Evolutionary conservation across 1,140 invertebrate species (phyloP), one percentile per base, ranked within the genome.

Genomic region (Hyphantria cunea): DNA sequence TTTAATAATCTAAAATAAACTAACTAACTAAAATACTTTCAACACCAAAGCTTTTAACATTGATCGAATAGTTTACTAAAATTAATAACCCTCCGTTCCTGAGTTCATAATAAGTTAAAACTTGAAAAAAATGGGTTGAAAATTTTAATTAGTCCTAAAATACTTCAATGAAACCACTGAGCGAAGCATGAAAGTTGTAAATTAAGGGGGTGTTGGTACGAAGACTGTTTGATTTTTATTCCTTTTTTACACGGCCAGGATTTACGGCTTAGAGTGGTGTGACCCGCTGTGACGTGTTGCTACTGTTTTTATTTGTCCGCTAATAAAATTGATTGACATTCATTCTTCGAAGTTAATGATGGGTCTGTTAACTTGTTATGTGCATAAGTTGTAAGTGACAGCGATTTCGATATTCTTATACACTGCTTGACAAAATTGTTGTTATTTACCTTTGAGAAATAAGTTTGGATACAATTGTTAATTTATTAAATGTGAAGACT

Each of bases 281-380:
- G 41, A 54, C 50, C 56, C 41, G 50, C 51, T 42, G 56, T 60
- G 64, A 66, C 51, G 58, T 56, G 68, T 31, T 61, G 80, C 86
- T 86, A 86, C 85, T 75, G 86, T 86, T 84, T 86, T 83, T 85
- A 84, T 84, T 80, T 76, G 80, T 81, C 81, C 77, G 70, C 73
- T 71, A 82, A 84, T 89, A 84, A 84, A 84, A 78, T 74, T 84
- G 86, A 86, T 81, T 86, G 81, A 86, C 82, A 80, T 86, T 85
- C 80, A 86, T 80, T 80, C 76, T 68, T 72, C 72, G 58, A 60
- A 71, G 56, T 76, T 75, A 77, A 72, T 75, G 80, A 83, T 74
- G 72, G 72, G 56, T 59, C 69, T 53, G 68, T 65, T 52, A 66
- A 58, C 15, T 56, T 32, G 32, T 10, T 25, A 31, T n/a, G 13